These are phyloP conservation scores for Sarcophaga carnaria DNA, from an alignment of 2,888 invertebrate species.

Conservation along the genomic window DNA sequence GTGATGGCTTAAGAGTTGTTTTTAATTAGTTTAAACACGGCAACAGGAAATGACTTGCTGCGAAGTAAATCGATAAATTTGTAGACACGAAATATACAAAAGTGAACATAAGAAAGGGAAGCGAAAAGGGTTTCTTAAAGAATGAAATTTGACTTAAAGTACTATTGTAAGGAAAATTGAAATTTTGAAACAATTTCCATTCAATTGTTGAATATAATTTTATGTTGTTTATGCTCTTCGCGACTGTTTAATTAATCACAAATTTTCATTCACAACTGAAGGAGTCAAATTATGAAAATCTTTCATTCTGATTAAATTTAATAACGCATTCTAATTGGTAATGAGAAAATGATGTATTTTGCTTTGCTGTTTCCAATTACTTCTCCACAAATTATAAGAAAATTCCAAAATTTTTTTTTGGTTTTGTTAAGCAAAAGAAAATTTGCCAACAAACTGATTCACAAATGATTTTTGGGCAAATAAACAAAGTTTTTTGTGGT, in stretches of 20 bases:
- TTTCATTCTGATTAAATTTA: not conserved
- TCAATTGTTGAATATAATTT: too few species aligned
- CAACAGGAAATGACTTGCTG: slow-evolving; percentile 10
- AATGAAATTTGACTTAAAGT: too few species aligned
- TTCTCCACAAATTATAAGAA: not conserved
- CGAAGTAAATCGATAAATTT: slow-evolving; percentile 27
- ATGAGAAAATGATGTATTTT: not conserved
- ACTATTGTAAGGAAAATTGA: too few species aligned
- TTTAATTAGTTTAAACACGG: slow-evolving; percentile 52
- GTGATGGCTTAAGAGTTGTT: not conserved
- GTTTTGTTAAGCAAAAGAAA: not conserved
- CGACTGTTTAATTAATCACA: too few species aligned
- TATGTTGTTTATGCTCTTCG: too few species aligned
- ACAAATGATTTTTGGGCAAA: slow-evolving; percentile 14
- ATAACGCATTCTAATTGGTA: not conserved
- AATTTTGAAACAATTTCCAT: too few species aligned
- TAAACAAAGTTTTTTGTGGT: slow-evolving; percentile 56
- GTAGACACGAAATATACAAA: too few species aligned
- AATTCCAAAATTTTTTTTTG: not conserved
- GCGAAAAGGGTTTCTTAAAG: too few species aligned
- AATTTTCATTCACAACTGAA: too few species aligned
- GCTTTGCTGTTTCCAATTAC: not conserved
- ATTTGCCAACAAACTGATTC: not conserved
- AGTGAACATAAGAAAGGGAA: too few species aligned
- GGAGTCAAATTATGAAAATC: not conserved